Evolutionary conservation across 2,888 invertebrate species (phyloP), one percentile per base, ranked within the genome.

Genomic region (Drosophila nigricruria): DNA sequence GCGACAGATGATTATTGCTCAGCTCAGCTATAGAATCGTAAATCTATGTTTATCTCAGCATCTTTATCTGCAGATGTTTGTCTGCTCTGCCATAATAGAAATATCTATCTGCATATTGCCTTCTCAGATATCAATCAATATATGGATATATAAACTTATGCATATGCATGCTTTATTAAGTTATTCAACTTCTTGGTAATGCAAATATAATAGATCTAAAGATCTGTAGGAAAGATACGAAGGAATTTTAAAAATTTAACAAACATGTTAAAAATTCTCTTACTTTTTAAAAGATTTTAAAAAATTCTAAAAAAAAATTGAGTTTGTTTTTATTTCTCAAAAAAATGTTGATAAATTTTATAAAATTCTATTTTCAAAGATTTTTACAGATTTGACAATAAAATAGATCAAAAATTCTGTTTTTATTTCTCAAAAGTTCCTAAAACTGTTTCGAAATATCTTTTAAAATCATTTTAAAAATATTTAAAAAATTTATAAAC

Each of bases 41-140:
- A 72, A 73, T 73, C 69, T 62, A 27, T 40, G 63, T 66, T 62
- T 71, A 62, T 45, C 65, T 59, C 45, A 34, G n/a, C 14, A 10
- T 32, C 52, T 68, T 30, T 32, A 45, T 47, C 67, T 56, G n/a
- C 14, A 10, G 30, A 56, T 36, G 36, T 36, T 56, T 65, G 36
- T 40, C 40, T 23, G 63, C 65, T 27, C 47, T 23, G 52, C 65
- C 58, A 18, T 66, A 58, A 38, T 16, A 12, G 68, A 58, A 36
- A 52, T 42, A 23, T 27, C 32, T 25, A 54, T 64, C 23, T 54
- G 47, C 63, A 66, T 56, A 38, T 23, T 64, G n/a, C 27, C 36
- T 10, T 53, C 25, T 10, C 16, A 45, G 52, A 20, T 16, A 66
- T 47, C 10, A 20, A 34, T n/a, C 14, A 16, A 67, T 50, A 66